phyloP scores from a whole-genome alignment of 2,888 invertebrate species.

The Polietes domitor region DNA sequence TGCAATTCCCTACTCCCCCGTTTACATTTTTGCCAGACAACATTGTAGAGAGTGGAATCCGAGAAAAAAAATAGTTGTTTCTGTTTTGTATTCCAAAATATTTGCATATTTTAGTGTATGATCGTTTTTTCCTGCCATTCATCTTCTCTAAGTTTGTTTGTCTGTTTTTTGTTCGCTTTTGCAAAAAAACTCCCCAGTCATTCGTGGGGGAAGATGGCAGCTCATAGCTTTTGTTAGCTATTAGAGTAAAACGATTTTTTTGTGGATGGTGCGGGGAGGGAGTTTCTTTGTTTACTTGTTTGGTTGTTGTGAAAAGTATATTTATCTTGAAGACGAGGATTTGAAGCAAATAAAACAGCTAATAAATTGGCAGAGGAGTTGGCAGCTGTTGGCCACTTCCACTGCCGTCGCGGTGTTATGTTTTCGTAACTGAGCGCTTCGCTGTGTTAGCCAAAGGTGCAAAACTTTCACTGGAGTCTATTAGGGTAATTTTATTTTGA shows the following conservation, averaged over 20 bases:
- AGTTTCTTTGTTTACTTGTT: not conserved
- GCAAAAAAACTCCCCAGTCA: not conserved
- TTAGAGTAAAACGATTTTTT: constrained; percentile 35
- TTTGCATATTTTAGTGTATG: constrained; percentile 17
- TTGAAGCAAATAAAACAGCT: constrained; percentile 55
- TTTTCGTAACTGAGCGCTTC: constrained; percentile 22
- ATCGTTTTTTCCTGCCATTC: not conserved
- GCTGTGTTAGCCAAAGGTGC: constrained; percentile 54
- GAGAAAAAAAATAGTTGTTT: not conserved
- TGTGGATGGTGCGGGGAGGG: not conserved
- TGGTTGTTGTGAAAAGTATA: not conserved
- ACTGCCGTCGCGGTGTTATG: not conserved
- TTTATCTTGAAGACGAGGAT: not conserved
- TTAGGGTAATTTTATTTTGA: constrained; percentile 51
- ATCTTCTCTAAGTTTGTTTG: not conserved
- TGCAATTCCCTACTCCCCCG: not conserved
- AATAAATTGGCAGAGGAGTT: constrained; percentile 40
- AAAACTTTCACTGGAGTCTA: constrained; percentile 64
- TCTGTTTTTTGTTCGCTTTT: too few relatives aligned
- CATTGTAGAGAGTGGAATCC: not conserved
- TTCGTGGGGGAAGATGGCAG: not conserved
- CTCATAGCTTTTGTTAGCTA: not conserved
- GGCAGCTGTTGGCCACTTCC: not conserved
- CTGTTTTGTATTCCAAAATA: not conserved
- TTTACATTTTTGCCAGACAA: not conserved